Conservation (phyloP, 2,888 invertebrate genomes). For the Oxystoma pomonae region DNA sequence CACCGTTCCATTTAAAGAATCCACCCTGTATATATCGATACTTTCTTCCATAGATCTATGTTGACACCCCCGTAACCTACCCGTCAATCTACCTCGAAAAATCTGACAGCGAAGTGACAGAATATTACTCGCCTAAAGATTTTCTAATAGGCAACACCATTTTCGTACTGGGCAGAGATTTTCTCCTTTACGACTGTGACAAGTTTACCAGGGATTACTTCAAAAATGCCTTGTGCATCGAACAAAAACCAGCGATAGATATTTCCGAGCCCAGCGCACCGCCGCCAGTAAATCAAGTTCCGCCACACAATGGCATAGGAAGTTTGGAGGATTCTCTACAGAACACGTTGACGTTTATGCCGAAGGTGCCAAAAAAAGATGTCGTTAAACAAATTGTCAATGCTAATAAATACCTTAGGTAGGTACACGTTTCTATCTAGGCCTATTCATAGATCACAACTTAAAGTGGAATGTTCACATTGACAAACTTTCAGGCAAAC, state of each 20-base stretch:
- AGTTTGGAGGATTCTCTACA: constrained; percentile 73
- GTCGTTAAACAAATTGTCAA: constrained; percentile 71
- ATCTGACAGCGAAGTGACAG: constrained; percentile 65
- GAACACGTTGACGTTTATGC: constrained; percentile 65
- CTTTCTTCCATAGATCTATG: constrained; percentile 45
- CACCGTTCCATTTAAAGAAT: no score
- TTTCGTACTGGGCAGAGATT: constrained; percentile 63
- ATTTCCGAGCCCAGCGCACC: constrained; percentile 32
- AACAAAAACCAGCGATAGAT: constrained; percentile 45
- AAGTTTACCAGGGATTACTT: constrained; percentile 60
- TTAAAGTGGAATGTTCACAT: constrained; percentile 6
- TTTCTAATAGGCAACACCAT: constrained; percentile 70
- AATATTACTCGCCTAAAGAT: constrained; percentile 76
- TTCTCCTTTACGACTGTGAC: constrained; percentile 77
- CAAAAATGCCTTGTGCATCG: constrained; percentile 46
- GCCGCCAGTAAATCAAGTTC: constrained; percentile 41
- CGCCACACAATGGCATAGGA: constrained; percentile 73
- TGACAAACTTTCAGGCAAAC: no score
- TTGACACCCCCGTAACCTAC: constrained; percentile 52
- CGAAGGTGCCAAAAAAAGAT: constrained; percentile 71
- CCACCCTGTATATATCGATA: no score
- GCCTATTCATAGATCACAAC: not conserved
- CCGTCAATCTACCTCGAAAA: constrained; percentile 66
- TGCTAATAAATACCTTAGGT: constrained; percentile 54
- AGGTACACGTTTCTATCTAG: no score